These are phyloP conservation scores for Lasioglossum baleicum DNA, from an alignment of 1,140 invertebrate species.

Conservation along the genomic window DNA sequence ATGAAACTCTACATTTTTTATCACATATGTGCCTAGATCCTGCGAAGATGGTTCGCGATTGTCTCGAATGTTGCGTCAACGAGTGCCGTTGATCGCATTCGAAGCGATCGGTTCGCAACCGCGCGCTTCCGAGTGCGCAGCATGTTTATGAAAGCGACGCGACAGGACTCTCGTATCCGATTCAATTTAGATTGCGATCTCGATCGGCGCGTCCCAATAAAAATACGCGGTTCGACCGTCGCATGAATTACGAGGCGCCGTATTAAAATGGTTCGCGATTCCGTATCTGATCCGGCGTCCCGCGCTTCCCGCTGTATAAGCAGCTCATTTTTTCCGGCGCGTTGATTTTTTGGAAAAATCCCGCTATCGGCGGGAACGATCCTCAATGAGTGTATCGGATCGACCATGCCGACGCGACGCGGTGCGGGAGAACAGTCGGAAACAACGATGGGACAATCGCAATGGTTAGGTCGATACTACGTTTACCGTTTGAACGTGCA, in stretches of 20 bases:
- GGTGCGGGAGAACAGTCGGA: too few species aligned
- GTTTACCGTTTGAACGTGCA: too few species aligned
- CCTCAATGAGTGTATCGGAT: background rate
- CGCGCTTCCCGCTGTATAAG: background rate
- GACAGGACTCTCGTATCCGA: conserved; percentile 33
- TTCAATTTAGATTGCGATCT: conserved; percentile 70
- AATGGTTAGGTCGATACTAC: too few species aligned
- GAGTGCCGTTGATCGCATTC: too few species aligned
- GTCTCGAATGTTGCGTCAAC: too few species aligned
- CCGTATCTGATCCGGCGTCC: conserved; percentile 49
- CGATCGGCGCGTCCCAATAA: conserved; percentile 69
- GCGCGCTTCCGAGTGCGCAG: background rate
- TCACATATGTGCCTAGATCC: too few species aligned
- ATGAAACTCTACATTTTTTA: too few species aligned
- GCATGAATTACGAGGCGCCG: conserved; percentile 39
- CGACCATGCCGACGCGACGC: too few species aligned
- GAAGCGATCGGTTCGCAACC: background rate
- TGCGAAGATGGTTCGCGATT: background rate
- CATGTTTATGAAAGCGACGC: conserved; percentile 31
- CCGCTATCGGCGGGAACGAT: background rate
- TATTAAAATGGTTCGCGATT: conserved; percentile 60
- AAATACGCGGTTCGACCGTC: conserved; percentile 55
- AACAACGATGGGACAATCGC: too few species aligned
- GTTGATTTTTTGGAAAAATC: conserved; percentile 22
- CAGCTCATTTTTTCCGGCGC: conserved; percentile 9